Percentiles rank a stretch among this genome's conserved stretches.
These are phyloP conservation scores for Melitaea athalia DNA, from an alignment of 2,888 invertebrate species.

Conservation along the genomic window DNA sequence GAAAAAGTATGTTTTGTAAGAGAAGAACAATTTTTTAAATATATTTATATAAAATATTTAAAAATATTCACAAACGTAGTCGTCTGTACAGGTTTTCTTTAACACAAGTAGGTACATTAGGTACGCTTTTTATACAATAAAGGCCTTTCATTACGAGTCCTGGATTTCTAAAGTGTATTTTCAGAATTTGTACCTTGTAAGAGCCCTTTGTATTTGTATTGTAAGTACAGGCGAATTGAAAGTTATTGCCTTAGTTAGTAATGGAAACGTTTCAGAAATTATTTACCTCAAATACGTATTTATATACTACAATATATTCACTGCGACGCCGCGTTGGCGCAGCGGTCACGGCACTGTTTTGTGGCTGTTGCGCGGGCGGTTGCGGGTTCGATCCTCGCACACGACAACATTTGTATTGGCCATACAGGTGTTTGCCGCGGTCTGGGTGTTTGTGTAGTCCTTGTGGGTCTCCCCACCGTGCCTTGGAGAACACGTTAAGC, in stretches of 20 bases:
- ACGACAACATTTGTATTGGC: too few species aligned
- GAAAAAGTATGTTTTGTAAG: neutral
- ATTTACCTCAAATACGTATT: too few species aligned
- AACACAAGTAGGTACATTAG: constrained; percentile 10
- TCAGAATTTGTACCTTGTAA: constrained; percentile 15
- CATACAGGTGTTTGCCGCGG: too few species aligned
- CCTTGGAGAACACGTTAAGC: too few species aligned
- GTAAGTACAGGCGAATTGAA: neutral
- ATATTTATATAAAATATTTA: neutral
- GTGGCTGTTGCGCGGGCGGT: too few species aligned
- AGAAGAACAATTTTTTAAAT: too few species aligned
- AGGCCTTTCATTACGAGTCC: neutral
- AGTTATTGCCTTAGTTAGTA: constrained; percentile 1
- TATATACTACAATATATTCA: too few species aligned
- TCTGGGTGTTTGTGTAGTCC: too few species aligned
- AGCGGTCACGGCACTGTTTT: too few species aligned
- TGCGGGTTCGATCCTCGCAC: too few species aligned
- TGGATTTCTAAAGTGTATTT: constrained; percentile 16
- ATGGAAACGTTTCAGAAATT: neutral
- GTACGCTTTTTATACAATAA: constrained; percentile 7
- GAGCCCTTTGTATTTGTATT: neutral
- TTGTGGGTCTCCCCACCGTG: too few species aligned
- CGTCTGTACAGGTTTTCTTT: constrained; percentile 11
- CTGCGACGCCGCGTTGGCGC: too few species aligned
- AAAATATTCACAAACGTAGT: neutral